Conservation (phyloP, 2,113 vertebrate genomes). For the Lasiurus borealis region DNA sequence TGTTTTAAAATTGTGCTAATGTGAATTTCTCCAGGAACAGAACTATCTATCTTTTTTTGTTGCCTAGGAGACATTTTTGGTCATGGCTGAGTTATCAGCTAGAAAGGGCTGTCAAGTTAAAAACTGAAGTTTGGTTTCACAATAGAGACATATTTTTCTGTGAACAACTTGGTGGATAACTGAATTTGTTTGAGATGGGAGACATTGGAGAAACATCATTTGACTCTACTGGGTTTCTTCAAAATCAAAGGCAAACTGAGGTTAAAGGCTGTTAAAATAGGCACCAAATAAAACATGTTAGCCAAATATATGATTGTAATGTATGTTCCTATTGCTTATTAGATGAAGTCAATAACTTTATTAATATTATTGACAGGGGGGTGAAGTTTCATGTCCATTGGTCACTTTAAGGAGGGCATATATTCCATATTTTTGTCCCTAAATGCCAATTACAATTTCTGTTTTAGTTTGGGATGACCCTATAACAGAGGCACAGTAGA, state of each 20-base stretch:
- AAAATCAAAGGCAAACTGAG: not conserved
- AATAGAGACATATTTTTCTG: too few species aligned
- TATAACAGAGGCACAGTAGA: not conserved
- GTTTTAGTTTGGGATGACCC: not conserved
- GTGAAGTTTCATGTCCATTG: not conserved
- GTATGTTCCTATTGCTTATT: not conserved
- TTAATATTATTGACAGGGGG: not conserved
- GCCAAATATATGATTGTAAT: not conserved
- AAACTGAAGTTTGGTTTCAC: too few species aligned
- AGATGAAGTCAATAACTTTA: not conserved
- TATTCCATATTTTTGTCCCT: not conserved
- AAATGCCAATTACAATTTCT: not conserved
- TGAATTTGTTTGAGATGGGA: too few species aligned
- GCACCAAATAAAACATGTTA: not conserved
- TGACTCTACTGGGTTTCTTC: not conserved
- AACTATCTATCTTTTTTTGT: too few species aligned
- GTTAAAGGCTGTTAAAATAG: not conserved
- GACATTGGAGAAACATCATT: too few species aligned
- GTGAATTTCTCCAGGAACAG: too few species aligned
- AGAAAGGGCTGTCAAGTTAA: too few species aligned
- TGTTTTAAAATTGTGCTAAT: too few species aligned
- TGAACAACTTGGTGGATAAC: too few species aligned
- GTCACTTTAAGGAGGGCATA: not conserved
- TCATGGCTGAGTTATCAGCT: too few species aligned
- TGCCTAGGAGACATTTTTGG: too few species aligned